Conservation (phyloP, 2,888 invertebrate genomes). For the Ochropleura leucogaster region DNA sequence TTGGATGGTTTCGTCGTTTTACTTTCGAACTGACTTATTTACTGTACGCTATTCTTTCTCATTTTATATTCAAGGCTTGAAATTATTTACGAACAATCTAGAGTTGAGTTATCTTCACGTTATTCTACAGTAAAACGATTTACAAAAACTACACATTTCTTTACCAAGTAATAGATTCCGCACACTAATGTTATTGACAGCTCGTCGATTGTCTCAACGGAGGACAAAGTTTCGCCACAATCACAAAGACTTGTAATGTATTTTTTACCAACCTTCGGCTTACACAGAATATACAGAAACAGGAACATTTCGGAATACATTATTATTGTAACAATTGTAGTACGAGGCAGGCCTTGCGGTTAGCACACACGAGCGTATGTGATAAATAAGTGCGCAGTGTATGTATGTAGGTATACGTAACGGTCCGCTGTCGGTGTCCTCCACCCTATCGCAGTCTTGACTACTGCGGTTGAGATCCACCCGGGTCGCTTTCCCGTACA, state of each 20-base stretch:
- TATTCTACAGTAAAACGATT: neutral
- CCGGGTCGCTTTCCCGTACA: slow-evolving; percentile 71
- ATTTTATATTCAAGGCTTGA: neutral
- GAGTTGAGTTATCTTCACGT: neutral
- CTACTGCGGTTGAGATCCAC: slow-evolving; percentile 67
- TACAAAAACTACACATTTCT: neutral
- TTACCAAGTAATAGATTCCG: slow-evolving; percentile 20
- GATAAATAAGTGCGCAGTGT: slow-evolving; percentile 48
- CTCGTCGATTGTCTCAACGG: slow-evolving; percentile 28
- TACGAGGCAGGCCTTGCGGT: slow-evolving; percentile 46
- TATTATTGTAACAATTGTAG: slow-evolving; percentile 49
- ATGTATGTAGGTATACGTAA: slow-evolving; percentile 11
- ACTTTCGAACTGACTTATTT: slow-evolving; percentile 1
- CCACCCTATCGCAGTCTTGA: slow-evolving; percentile 58
- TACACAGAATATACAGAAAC: slow-evolving; percentile 3
- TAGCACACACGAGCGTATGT: slow-evolving; percentile 37
- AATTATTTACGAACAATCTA: neutral
- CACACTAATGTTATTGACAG: slow-evolving; percentile 39
- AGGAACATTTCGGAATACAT: slow-evolving; percentile 50
- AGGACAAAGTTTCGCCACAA: slow-evolving; percentile 24
- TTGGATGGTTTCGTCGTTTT: slow-evolving; percentile 12
- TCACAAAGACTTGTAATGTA: slow-evolving; percentile 28
- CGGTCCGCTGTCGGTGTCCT: slow-evolving; percentile 51
- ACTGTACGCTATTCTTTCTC: neutral
- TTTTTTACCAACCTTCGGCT: slow-evolving; percentile 28